Base-by-base conservation (phyloP, 2,888 invertebrate genomes). In the Temnothorax unifasciatus region DNA sequence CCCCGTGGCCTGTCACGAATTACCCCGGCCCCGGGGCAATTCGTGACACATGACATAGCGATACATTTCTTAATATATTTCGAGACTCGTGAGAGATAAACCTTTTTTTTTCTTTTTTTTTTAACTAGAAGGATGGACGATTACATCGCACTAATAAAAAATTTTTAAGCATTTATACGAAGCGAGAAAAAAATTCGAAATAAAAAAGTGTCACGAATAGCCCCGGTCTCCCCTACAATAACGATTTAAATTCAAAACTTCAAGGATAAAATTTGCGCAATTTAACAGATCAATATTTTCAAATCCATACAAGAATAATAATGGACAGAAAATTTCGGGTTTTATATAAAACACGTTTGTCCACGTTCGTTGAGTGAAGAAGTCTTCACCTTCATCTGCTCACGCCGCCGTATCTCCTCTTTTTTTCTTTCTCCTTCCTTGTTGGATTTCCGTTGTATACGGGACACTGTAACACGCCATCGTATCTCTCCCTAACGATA, bases 331-430 rank as follows among this genome's bases (percentile, higher is more conserved):
- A 64, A 44, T 44, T 25, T 66, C 15, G 25, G 64, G 18, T 0
- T 25, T 69, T 3, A 29, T 29, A 29, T 29, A 13, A 50, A 50
- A 68, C 47, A 13, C 2, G 38, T 18, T 41, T 21, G n/a, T 64
- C 41, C 41, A 9, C 9, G 9, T 18, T 15, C 15, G 5, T 50
- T 18, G 50, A 50, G n/a, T 3, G n/a, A 25, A 50, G 13, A 50
- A 50, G 69, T 47, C 9, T 69, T 68, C 8, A 47, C 18, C 29
- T 34, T 50, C 25, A 13, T 68, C 68, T 50, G 69, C 29, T 69
- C 69, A 69, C 50, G n/a, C 50, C 29, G 44, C 69, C 69, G 50
- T 50, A n/a, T 69, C 69, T 29, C 66, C 66, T 47, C 18, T 47
- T 47, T 47, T 47, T 5, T 18, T 41, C 21, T 15, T 64, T 6